phyloP scores from a whole-genome alignment of 2,888 invertebrate species.

The Stenichneumon culpator region DNA sequence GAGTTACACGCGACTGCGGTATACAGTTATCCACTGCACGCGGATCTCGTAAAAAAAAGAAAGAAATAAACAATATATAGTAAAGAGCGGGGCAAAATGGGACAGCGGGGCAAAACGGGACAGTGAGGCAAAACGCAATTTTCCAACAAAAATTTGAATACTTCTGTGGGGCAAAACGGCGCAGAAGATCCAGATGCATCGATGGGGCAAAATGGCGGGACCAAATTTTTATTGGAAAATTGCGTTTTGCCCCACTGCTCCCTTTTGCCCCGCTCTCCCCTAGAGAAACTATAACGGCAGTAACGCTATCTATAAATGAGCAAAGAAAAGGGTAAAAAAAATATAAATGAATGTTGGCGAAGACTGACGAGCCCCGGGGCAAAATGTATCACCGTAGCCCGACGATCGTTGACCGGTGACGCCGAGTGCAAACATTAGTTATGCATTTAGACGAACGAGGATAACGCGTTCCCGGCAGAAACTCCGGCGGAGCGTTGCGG shows the following conservation, averaged over 20 bases:
- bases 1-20: slow-evolving; percentile 34
- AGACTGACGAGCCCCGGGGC: not conserved
- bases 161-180: no score
- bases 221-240: no score
- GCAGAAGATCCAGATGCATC: no score
- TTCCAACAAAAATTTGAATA: no score
- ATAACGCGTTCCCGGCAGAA: not conserved
- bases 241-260: not conserved
- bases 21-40: not conserved
- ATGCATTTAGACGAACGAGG: slow-evolving; percentile 9
- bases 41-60: not conserved
- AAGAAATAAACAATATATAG: no score
- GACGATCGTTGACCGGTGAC: slow-evolving; percentile 8
- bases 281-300: not conserved
- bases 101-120: no score
- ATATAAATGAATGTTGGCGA: not conserved
- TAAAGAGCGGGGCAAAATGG: no score
- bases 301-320: not conserved
- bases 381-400: not conserved
- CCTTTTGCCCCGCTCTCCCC: not conserved
- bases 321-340: not conserved
- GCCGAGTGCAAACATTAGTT: slow-evolving; percentile 4
- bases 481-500: not conserved
- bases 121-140: no score
- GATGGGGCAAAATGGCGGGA: no score